Evolutionary conservation across 1,140 invertebrate genomes (phyloP), one percentile per base, ranked within the genome.

Genomic region (Drosophila ohnishii): DNA sequence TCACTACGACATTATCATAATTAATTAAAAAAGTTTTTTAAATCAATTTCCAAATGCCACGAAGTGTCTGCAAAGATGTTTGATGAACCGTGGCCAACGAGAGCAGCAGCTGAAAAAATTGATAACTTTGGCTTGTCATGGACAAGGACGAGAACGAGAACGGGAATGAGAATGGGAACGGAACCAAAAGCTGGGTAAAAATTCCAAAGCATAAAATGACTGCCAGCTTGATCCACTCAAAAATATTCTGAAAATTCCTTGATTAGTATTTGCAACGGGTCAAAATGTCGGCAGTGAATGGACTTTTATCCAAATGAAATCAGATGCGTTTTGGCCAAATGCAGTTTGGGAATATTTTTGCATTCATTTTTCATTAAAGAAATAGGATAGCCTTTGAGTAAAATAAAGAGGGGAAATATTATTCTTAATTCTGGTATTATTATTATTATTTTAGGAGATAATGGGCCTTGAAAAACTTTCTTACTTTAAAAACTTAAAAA

Each of bases 1-100:
- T 66, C 76, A 80, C 75, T 72, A 72, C 79, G 72, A 87, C 80
- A 83, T 87, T 82, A 87, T 87, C 84, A 87, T 87, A 88, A 87
- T 87, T 87, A 87, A 87, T 87, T 87, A 87, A 87, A 87, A 87
- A 87, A 84, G 84, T 88, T 87, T 87, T 83, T 84, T 84, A 87
- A 87, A 87, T 88, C 84, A 87, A 87, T 87, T 87, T 87, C 61
- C 55, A 84, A 88, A 88, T 87, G 84, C 65, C 73, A 72, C 75
- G 71, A 79, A 71, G 65, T 84, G 84, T 83, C 76, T 88, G 80
- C 64, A 57, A 56, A 59, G 67, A 61, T 83, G 67, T 84, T 77
- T 87, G 85, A 87, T 84, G 84, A 87, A 80, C 84, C 84, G 66
- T 80, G 47, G 63, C 57, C 80, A 69, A 67, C 69, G 45, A 11